A percentile compares a stretch with the other conserved stretches of the same genome.
These are phyloP conservation scores for Prionailurus viverrinus DNA, from an alignment of 2,113 vertebrate genomes.

Conservation along the genomic window DNA sequence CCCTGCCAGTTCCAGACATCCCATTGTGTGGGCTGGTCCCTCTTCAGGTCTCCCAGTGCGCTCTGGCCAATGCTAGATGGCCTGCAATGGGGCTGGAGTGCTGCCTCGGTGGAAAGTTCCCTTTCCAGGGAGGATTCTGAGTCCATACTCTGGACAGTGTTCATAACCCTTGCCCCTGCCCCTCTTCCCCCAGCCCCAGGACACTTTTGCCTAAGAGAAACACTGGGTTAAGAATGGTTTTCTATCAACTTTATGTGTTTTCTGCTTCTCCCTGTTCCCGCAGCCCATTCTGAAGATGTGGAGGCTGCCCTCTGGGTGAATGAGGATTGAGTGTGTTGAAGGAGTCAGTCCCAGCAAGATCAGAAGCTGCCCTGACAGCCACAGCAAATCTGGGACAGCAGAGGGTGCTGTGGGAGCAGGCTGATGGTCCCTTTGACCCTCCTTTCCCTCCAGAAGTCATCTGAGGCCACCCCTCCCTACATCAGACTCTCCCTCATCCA, in stretches of 20 bases:
- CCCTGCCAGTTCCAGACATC: not conserved
- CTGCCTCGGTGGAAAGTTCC: not conserved
- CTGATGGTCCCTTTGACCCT: accelerated
- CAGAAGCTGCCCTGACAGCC: not conserved
- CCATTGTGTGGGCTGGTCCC: not conserved
- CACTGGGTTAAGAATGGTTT: not conserved
- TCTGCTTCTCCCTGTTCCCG: not conserved
- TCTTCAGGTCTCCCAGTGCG: not conserved
- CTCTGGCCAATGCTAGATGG: not conserved
- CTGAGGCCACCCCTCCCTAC: not conserved
- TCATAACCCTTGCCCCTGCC: accelerated
- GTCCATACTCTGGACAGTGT: not conserved
- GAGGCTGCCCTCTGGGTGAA: not conserved
- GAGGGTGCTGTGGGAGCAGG: not conserved
- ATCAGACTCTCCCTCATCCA: not conserved
- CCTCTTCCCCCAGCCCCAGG: accelerated
- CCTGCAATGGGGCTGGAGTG: not conserved
- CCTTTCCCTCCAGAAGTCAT: not conserved
- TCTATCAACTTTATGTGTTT: not conserved
- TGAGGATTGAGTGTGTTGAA: not conserved
- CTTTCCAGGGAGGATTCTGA: not conserved
- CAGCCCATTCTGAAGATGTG: not conserved
- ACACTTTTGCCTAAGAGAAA: not conserved
- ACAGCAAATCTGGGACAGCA: not conserved
- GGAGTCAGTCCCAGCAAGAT: not conserved